Evolutionary conservation across 2,113 vertebrate genomes (phyloP).

Genomic region (Caranx ignobilis): DNA sequence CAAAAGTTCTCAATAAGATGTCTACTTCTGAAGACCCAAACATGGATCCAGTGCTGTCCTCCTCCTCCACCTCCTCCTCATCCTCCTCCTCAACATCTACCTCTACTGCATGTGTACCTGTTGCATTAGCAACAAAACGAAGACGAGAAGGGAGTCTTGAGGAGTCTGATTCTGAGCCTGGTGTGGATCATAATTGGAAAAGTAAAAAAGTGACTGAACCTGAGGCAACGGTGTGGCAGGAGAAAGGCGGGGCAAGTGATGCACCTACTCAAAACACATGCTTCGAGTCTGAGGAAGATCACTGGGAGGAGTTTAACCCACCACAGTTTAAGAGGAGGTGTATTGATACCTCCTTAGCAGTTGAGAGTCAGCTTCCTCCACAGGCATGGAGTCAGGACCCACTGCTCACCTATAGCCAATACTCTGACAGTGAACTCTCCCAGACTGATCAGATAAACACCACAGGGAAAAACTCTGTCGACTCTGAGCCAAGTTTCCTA

Average conservation of each 20-base stretch:
- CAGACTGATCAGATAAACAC: background rate
- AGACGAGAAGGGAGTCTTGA: slow-evolving; percentile 30
- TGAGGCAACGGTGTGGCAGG: slow-evolving; percentile 24
- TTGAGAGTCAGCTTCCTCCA: slow-evolving; percentile 32
- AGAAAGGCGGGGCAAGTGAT: background rate
- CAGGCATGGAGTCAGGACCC: slow-evolving; percentile 62
- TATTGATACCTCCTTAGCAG: background rate
- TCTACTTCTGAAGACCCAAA: slow-evolving; percentile 47
- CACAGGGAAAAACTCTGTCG: background rate
- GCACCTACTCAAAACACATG: background rate
- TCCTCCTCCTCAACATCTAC: background rate
- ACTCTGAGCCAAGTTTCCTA: slow-evolving; percentile 33
- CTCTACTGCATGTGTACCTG: slow-evolving; percentile 1
- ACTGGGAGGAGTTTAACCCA: slow-evolving; percentile 39
- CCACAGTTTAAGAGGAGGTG: slow-evolving; percentile 62
- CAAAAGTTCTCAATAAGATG: slow-evolving; percentile 66
- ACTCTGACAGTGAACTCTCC: slow-evolving; percentile 33
- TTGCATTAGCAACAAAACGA: slow-evolving; percentile 55
- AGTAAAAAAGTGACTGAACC: slow-evolving; percentile 24
- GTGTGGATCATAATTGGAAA: background rate
- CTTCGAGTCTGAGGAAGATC: slow-evolving; percentile 50
- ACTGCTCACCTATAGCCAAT: slow-evolving; percentile 38
- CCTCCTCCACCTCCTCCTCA: background rate
- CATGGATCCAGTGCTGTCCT: slow-evolving; percentile 12
- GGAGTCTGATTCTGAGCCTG: background rate